phyloP scores from a whole-genome alignment of 2,113 vertebrate genomes.

The Cercopithecus mona region DNA sequence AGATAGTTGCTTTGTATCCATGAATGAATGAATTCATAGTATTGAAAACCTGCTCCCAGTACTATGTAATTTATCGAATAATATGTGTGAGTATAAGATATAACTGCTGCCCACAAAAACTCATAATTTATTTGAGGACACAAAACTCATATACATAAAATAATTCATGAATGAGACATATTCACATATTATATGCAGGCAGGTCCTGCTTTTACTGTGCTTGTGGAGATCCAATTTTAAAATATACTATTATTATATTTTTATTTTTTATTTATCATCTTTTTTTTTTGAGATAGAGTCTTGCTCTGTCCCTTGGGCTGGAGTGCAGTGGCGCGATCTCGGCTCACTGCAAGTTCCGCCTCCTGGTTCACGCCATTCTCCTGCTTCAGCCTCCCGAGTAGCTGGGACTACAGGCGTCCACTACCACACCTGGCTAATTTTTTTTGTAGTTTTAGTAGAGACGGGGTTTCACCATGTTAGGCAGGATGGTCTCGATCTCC shows the following conservation, averaged over 20 bases:
- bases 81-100: not conserved
- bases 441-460: no score
- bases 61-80: not conserved
- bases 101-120: not conserved
- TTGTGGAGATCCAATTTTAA: not conserved
- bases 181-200: not conserved
- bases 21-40: not conserved
- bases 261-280: no score
- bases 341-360: no score
- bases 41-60: not conserved
- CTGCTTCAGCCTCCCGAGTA: no score
- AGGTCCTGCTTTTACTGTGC: not conserved
- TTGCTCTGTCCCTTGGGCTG: no score
- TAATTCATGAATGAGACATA: not conserved
- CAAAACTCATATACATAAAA: not conserved
- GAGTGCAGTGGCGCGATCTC: no score
- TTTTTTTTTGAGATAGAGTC: no score
- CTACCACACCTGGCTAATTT: no score
- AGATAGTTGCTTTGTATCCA: not conserved
- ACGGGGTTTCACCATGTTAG: no score
- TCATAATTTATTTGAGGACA: slow-evolving; percentile 9
- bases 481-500: no score
- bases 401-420: no score
- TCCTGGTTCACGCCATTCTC: no score
- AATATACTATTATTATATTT: not conserved